Evolutionary conservation across 1,140 invertebrate species (phyloP).

Genomic region (Drosophila simulans): DNA sequence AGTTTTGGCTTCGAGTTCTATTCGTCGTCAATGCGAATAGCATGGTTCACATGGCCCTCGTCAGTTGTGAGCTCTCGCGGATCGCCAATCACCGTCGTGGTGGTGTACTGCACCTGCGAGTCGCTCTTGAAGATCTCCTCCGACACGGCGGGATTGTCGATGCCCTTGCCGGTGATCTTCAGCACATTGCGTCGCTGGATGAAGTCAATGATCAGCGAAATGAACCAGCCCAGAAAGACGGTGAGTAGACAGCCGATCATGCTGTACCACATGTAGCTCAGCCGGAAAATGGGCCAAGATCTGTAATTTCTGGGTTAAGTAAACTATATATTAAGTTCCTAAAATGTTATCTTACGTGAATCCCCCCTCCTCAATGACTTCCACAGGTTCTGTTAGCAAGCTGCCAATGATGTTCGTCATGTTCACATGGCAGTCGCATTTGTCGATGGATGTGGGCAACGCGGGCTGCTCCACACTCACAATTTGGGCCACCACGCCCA

Average conservation of each 20-base stretch:
- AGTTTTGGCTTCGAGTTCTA: constrained; percentile 21
- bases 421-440: constrained; percentile 85
- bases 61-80: constrained; percentile 20
- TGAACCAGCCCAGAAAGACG: constrained; percentile 88
- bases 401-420: constrained; percentile 59
- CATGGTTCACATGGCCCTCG: constrained; percentile 71
- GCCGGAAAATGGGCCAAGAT: constrained; percentile 87
- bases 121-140: constrained; percentile 63
- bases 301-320: constrained; percentile 22
- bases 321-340: too few species aligned
- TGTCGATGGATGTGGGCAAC: constrained; percentile 83
- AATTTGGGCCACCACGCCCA: constrained; percentile 85
- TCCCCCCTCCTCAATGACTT: constrained; percentile 16
- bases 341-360: constrained; percentile 59
- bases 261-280: constrained; percentile 90
- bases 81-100: constrained; percentile 11
- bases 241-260: constrained; percentile 90
- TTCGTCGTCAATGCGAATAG: constrained; percentile 76
- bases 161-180: constrained; percentile 85
- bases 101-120: constrained; percentile 41
- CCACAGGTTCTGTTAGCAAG: constrained; percentile 48
- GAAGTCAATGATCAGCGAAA: constrained; percentile 89
- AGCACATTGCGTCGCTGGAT: constrained; percentile 71
- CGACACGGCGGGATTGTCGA: constrained; percentile 59
- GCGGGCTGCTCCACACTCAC: constrained; percentile 83